These are phyloP conservation scores for Coremacera marginata DNA, from an alignment of 2,888 invertebrate species.

Conservation along the genomic window DNA sequence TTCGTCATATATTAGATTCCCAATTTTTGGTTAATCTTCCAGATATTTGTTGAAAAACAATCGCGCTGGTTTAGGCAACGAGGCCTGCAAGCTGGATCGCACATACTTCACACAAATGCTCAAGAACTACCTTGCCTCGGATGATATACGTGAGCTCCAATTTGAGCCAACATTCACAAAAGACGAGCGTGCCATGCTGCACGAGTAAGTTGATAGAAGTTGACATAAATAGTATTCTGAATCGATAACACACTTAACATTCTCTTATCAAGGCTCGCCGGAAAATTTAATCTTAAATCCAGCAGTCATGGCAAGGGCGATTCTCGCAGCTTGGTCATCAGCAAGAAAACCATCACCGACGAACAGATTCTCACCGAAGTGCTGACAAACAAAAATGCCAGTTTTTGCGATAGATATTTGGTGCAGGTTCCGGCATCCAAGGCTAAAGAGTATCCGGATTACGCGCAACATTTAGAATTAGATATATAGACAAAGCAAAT, in stretches of 20 bases:
- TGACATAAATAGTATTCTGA: neutral
- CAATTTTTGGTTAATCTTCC: neutral
- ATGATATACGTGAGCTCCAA: constrained; percentile 73
- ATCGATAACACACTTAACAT: neutral
- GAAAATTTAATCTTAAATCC: constrained; percentile 70
- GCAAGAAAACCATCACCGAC: constrained; percentile 59
- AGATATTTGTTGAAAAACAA: constrained; percentile 65
- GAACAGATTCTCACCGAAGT: constrained; percentile 60
- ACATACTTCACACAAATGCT: constrained; percentile 63
- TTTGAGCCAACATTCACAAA: constrained; percentile 75
- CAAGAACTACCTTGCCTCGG: constrained; percentile 67
- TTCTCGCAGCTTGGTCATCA: constrained; percentile 64
- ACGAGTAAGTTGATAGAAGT: constrained; percentile 67
- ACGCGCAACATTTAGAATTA: constrained; percentile 58
- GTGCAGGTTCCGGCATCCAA: constrained; percentile 65
- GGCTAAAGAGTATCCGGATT: constrained; percentile 58
- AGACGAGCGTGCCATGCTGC: constrained; percentile 75
- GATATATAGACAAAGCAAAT: constrained; percentile 41
- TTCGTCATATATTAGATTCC: too few relatives aligned
- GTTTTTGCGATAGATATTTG: constrained; percentile 62
- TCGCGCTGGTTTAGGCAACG: constrained; percentile 63
- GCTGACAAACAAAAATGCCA: constrained; percentile 57
- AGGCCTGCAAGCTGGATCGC: constrained; percentile 53
- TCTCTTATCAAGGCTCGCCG: constrained; percentile 65
- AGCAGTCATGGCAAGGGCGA: constrained; percentile 71